Percentiles rank a stretch among this genome's conserved stretches.
phyloP scores from a whole-genome alignment of 2,113 vertebrate species.

The Bucco capensis region DNA sequence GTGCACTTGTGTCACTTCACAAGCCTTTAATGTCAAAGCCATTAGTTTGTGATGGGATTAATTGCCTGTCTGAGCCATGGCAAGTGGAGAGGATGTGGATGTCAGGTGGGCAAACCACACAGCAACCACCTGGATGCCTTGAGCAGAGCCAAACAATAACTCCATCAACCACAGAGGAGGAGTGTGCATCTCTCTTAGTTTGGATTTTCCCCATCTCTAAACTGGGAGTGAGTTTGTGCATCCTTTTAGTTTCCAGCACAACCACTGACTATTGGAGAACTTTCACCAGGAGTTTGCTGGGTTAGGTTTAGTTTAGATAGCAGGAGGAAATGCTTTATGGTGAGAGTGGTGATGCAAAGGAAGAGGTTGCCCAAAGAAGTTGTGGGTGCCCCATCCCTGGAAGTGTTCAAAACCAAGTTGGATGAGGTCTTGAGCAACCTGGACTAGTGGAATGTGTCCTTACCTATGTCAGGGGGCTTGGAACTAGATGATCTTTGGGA shows the following conservation, averaged over 20 bases:
- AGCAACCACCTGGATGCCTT: accelerated
- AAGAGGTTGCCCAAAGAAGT: no score
- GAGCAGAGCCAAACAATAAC: neutral
- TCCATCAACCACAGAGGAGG: neutral
- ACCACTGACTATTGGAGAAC: accelerated
- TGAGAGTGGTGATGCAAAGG: no score
- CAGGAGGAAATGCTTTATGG: no score
- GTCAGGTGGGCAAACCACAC: neutral
- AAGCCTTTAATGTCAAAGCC: neutral
- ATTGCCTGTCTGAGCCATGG: neutral
- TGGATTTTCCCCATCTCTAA: neutral
- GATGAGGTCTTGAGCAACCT: no score
- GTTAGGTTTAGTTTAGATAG: no score
- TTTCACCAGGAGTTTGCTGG: neutral
- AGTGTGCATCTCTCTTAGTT: neutral
- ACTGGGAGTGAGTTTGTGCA: accelerated
- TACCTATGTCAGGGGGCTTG: no score
- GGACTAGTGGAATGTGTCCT: no score
- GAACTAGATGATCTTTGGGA: no score
- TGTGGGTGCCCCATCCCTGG: no score
- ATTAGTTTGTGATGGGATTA: neutral
- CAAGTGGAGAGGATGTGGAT: neutral
- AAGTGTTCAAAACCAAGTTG: no score
- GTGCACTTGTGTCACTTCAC: neutral
- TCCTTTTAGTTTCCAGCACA: neutral